Evolutionary conservation across 1,140 invertebrate genomes (phyloP).

Genomic region (Portunus trituberculatus): DNA sequence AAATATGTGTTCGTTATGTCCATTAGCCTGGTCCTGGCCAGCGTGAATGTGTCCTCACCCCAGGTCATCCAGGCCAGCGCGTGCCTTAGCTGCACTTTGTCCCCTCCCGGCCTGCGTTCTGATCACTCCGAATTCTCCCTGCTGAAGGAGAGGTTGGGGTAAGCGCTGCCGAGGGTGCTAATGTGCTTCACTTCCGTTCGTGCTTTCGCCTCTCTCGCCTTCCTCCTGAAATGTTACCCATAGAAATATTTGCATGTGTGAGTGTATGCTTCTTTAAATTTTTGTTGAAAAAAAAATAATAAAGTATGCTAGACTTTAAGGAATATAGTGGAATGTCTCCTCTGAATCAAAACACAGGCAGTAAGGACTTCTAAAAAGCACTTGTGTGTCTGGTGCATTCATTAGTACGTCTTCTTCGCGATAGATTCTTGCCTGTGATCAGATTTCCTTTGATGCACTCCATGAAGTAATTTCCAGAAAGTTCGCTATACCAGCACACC

Average conservation of each 20-base stretch:
- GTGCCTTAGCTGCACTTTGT: neutral
- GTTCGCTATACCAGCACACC: neutral
- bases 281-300: neutral
- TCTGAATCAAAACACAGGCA: neutral
- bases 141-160: constrained; percentile 1
- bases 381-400: neutral
- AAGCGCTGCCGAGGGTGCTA: constrained; percentile 8
- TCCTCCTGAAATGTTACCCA: neutral
- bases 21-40: neutral
- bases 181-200: neutral
- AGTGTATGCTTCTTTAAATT: neutral
- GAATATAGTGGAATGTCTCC: neutral
- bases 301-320: neutral
- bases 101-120: neutral
- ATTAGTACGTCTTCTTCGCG: neutral
- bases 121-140: neutral
- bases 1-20: neutral
- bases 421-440: neutral
- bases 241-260: neutral
- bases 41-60: neutral
- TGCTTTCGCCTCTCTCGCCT: neutral
- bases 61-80: neutral
- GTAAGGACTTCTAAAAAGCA: neutral
- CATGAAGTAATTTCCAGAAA: neutral
- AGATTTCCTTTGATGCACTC: constrained; percentile 4